Evolutionary conservation across 2,113 vertebrate species (phyloP).

Genomic region (Heterocephalus glaber): DNA sequence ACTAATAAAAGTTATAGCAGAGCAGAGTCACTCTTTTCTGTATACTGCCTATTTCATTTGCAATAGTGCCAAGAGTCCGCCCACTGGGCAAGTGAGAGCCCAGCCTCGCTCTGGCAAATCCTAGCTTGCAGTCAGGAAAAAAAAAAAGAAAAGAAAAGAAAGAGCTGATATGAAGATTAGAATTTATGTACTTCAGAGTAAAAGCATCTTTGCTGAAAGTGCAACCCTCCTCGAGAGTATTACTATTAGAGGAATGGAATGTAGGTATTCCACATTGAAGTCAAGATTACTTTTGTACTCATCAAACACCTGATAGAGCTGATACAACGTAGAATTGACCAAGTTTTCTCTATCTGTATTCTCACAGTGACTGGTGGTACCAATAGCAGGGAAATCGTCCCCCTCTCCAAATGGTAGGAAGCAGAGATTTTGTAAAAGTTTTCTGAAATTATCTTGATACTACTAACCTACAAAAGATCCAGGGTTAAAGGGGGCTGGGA

Average conservation of each 20-base stretch:
- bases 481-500: too few relatives aligned
- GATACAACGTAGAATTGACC: neutral
- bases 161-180: neutral
- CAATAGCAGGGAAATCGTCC: neutral
- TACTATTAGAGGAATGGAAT: neutral
- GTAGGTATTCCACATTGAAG: neutral
- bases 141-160: neutral
- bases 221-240: neutral
- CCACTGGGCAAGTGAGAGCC: neutral
- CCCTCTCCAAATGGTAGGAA: neutral
- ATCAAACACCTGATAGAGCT: neutral
- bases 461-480: neutral
- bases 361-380: neutral
- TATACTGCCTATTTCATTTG: neutral
- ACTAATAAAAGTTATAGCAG: neutral
- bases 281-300: neutral
- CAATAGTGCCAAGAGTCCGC: neutral
- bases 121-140: neutral
- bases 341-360: neutral
- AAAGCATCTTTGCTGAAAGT: slow-evolving; percentile 1
- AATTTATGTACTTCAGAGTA: neutral
- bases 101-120: slow-evolving; percentile 9
- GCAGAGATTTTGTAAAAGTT: neutral
- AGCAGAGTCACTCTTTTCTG: neutral
- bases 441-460: neutral